A percentile compares a stretch with the other conserved stretches of the same genome.
These are phyloP conservation scores for Lipophrys pholis DNA, from an alignment of 2,113 vertebrate genomes.

Conservation along the genomic window DNA sequence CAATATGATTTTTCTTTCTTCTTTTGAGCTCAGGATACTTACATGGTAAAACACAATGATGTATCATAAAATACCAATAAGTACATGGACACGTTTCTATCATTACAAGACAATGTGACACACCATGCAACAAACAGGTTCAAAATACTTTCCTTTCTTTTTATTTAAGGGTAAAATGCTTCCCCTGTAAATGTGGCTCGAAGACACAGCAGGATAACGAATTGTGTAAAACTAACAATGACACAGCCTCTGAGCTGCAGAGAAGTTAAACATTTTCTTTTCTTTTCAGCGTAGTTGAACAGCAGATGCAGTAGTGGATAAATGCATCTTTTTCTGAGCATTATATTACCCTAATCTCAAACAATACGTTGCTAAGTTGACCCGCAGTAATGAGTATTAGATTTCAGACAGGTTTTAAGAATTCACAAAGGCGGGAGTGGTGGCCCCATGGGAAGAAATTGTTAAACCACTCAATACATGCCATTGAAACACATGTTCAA, in stretches of 20 bases:
- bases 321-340: slow-evolving; percentile 3
- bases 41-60: too few relatives aligned
- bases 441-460: not conserved
- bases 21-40: too few relatives aligned
- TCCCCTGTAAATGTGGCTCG: slow-evolving; percentile 23
- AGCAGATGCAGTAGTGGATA: not conserved
- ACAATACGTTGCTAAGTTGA: slow-evolving; percentile 21
- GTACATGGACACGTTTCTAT: too few relatives aligned
- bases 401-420: slow-evolving; percentile 51
- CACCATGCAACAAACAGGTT: not conserved
- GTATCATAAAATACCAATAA: too few relatives aligned
- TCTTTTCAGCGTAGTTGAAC: slow-evolving; percentile 24
- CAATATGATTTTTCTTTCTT: too few relatives aligned
- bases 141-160: not conserved
- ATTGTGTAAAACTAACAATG: not conserved
- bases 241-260: not conserved
- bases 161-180: slow-evolving; percentile 21
- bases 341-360: slow-evolving; percentile 21
- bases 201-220: slow-evolving; percentile 40
- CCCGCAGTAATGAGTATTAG: slow-evolving; percentile 18
- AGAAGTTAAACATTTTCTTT: not conserved
- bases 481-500: too few relatives aligned
- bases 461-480: too few relatives aligned
- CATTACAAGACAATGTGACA: not conserved
- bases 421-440: slow-evolving; percentile 28